A percentile compares a stretch with the other conserved stretches of the same genome.
These are phyloP conservation scores for Drosophila yooni DNA, from an alignment of 2,888 invertebrate species.

Conservation along the genomic window DNA sequence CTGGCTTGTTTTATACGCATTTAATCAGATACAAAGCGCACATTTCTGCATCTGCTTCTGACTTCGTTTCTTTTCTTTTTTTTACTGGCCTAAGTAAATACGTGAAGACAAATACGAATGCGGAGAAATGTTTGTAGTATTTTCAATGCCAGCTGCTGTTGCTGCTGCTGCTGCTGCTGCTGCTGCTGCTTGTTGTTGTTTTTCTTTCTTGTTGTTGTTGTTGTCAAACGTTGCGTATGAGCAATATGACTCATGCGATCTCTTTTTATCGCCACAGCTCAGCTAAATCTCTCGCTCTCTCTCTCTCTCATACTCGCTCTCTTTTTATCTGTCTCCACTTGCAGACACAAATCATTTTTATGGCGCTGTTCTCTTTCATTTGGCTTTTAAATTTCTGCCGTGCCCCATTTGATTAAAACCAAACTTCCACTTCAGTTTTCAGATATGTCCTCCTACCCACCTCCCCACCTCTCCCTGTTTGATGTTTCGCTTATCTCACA, in stretches of 20 bases:
- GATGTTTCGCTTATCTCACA: constrained; percentile 58
- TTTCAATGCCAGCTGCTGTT: constrained; percentile 39
- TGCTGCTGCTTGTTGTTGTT: not conserved
- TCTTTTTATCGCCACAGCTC: not conserved
- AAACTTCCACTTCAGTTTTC: constrained; percentile 24
- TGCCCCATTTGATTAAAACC: constrained; percentile 68
- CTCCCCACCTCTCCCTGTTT: constrained; percentile 6
- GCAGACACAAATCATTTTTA: constrained; percentile 65
- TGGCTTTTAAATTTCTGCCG: constrained; percentile 57
- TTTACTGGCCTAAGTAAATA: constrained; percentile 44
- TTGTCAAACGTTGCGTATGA: constrained; percentile 64
- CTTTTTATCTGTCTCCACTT: not conserved
- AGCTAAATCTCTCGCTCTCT: not conserved
- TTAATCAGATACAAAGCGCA: constrained; percentile 55
- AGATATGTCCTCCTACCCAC: not conserved
- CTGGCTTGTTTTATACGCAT: constrained; percentile 27
- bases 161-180: constrained; percentile 3
- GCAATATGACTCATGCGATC: constrained; percentile 42
- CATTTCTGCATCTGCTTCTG: not conserved
- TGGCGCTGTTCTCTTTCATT: constrained; percentile 57
- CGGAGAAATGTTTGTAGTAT: constrained; percentile 11
- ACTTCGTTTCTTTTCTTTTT: constrained; percentile 4
- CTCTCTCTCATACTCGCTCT: not conserved
- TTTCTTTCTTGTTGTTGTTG: not conserved
- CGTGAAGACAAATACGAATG: constrained; percentile 25